Percentiles rank a stretch among this genome's conserved stretches.
These are phyloP conservation scores for Epistrophe eligans DNA, from an alignment of 2,888 invertebrate species.

Conservation along the genomic window DNA sequence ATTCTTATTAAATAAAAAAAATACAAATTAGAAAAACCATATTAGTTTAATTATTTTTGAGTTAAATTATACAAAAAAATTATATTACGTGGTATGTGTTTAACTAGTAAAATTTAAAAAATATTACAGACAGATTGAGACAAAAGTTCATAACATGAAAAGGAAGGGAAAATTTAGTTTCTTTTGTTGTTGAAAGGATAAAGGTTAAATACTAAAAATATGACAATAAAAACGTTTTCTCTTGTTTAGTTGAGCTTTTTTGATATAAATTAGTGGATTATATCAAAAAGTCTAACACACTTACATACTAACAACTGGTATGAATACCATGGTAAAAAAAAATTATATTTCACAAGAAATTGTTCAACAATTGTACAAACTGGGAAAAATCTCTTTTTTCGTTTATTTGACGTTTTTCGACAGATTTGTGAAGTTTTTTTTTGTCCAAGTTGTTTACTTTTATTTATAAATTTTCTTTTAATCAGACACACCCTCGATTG, in stretches of 20 bases:
- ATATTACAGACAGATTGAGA: conserved; percentile 69
- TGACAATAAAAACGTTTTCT: conserved; percentile 19
- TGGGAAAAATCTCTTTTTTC: conserved; percentile 21
- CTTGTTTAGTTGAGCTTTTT: conserved; percentile 8
- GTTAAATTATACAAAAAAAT: conserved; percentile 39
- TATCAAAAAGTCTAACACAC: conserved; percentile 40
- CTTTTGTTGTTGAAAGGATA: not conserved
- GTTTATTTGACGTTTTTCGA: conserved; percentile 29
- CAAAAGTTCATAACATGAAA: conserved; percentile 42
- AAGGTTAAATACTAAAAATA: conserved; percentile 15
- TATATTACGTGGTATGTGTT: conserved; percentile 9
- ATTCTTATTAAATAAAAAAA: conserved; percentile 58
- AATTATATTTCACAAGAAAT: conserved; percentile 24
- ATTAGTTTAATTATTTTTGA: conserved; percentile 30
- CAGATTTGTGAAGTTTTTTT: conserved; percentile 25
- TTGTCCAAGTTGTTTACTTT: conserved; percentile 16
- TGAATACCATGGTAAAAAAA: conserved; percentile 49
- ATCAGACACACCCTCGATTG: conserved; percentile 42
- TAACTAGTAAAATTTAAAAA: conserved; percentile 26
- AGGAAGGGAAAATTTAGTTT: conserved; percentile 17
- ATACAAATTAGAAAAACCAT: conserved; percentile 59
- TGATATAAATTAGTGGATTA: conserved; percentile 25
- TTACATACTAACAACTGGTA: conserved; percentile 55
- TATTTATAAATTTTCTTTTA: not conserved
- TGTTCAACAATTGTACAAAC: conserved; percentile 43